Evolutionary conservation across 2,797 vertebrate genomes (phyloP).

Genomic region (Limnodromus scolopaceus): DNA sequence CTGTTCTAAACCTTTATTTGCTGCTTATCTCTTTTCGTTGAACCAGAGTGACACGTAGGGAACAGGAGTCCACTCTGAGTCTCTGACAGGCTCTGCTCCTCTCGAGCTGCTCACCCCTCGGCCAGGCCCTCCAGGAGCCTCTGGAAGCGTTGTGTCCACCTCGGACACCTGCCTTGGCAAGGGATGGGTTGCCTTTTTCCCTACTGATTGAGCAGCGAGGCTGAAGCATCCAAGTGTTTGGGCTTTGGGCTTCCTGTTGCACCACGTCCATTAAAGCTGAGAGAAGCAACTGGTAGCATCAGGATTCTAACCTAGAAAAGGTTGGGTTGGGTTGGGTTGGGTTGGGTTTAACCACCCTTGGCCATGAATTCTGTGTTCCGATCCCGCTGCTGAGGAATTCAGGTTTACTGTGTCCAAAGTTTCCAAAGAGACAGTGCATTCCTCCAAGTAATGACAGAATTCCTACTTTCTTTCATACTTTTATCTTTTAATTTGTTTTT

Average conservation of each 20-base stretch:
- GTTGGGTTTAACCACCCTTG: neutral
- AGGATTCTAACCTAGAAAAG: neutral
- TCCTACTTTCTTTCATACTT: neutral
- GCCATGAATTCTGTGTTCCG: neutral
- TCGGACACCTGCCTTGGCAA: neutral
- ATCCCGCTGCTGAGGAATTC: neutral
- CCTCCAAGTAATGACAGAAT: neutral
- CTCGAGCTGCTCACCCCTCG: neutral
- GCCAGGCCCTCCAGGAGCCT: neutral
- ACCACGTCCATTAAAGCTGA: fast-evolving
- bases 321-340: neutral
- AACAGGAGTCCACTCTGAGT: neutral
- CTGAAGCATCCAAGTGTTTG: neutral
- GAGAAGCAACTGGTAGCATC: neutral
- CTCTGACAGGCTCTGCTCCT: neutral
- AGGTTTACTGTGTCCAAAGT: neutral
- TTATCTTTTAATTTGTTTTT: neutral
- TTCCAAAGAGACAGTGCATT: neutral
- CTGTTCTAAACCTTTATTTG: neutral
- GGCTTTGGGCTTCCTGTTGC: neutral
- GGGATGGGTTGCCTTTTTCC: neutral
- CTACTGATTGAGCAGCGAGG: neutral
- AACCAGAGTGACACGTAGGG: neutral
- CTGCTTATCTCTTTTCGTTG: neutral
- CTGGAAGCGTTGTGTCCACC: neutral